These are phyloP conservation scores for Charadrius vociferus DNA, from an alignment of 2,113 vertebrate species.

Conservation along the genomic window DNA sequence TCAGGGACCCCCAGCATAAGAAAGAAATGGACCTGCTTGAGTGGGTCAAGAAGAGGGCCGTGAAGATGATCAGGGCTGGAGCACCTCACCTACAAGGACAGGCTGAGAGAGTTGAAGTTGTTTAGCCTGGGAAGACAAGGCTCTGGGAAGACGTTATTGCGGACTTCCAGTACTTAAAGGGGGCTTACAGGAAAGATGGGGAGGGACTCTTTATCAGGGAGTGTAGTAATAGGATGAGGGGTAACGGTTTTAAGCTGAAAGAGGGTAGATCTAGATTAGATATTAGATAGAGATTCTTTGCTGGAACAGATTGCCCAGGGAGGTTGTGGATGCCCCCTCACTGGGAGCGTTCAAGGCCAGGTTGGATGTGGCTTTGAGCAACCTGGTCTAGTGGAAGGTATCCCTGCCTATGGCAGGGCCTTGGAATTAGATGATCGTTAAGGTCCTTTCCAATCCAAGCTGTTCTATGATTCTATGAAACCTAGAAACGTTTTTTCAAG, in stretches of 20 bases:
- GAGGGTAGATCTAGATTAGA: background rate
- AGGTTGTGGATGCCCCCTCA: background rate
- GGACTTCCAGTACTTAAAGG: background rate
- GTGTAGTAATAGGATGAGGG: background rate
- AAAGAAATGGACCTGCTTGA: background rate
- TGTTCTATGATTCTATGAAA: background rate
- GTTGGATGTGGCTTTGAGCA: background rate
- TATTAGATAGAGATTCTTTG: background rate
- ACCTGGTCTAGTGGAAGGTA: background rate
- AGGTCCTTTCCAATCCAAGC: background rate
- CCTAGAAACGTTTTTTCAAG: background rate
- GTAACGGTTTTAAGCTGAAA: background rate
- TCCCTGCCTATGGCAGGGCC: background rate
- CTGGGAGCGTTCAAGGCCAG: background rate
- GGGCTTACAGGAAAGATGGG: background rate
- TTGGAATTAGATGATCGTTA: background rate
- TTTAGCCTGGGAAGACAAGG: background rate
- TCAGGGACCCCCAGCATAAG: background rate
- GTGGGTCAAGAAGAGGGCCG: background rate
- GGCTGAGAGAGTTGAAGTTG: background rate
- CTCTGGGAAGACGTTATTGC: background rate
- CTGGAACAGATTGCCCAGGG: background rate
- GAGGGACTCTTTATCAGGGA: background rate
- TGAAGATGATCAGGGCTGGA: background rate
- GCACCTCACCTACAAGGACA: background rate